Conservation (phyloP, 2,888 invertebrate genomes). For the Dermolepida albohirtum region DNA sequence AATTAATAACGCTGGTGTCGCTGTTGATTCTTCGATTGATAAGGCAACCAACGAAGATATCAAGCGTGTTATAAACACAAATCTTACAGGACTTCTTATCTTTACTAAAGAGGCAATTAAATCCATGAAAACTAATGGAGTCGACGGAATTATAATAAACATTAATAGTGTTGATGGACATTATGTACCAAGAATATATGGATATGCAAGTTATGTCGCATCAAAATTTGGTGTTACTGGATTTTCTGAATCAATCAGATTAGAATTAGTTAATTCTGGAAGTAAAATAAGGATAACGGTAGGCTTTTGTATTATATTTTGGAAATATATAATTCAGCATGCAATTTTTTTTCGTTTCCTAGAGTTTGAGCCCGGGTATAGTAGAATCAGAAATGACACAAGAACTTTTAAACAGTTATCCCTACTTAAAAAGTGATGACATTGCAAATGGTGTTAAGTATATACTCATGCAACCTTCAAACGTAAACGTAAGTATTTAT, state of each 20-base stretch:
- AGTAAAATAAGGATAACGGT: too few species aligned
- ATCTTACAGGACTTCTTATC: too few species aligned
- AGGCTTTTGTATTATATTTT: too few species aligned
- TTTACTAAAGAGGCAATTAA: slow-evolving; percentile 29
- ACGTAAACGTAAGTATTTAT: slow-evolving; percentile 69
- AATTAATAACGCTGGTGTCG: too few species aligned
- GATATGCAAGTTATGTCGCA: not conserved
- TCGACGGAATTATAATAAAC: slow-evolving; percentile 41
- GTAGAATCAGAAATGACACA: slow-evolving; percentile 67
- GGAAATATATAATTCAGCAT: too few species aligned
- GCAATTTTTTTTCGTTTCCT: too few species aligned
- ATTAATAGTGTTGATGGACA: slow-evolving; percentile 37
- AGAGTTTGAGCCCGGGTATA: slow-evolving; percentile 75
- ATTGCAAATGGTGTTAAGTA: slow-evolving; percentile 73
- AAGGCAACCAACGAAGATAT: too few species aligned
- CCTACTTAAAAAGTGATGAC: slow-evolving; percentile 62
- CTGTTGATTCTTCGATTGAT: too few species aligned
- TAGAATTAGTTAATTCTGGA: too few species aligned
- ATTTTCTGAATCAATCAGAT: too few species aligned
- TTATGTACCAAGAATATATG: not conserved
- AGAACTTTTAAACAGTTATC: not conserved
- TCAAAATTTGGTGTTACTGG: too few species aligned
- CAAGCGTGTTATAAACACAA: too few species aligned
- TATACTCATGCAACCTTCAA: slow-evolving; percentile 71
- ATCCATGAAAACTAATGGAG: slow-evolving; percentile 36